Base-by-base conservation (phyloP, 1,140 invertebrate genomes). In the Lerema accius region DNA sequence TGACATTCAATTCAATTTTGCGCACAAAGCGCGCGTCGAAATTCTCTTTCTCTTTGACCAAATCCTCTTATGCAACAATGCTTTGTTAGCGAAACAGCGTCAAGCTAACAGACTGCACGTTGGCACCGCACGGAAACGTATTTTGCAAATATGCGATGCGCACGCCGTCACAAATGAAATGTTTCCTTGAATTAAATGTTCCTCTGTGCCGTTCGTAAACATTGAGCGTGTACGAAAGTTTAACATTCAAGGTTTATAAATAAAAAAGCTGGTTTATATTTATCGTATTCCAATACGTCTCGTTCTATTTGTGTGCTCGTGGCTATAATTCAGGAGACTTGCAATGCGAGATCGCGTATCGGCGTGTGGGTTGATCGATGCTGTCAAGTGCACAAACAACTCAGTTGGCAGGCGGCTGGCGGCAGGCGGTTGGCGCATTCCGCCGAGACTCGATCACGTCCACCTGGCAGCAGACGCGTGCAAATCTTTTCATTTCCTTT, bases 1-100 rank as follows among this genome's bases (percentile, higher is more conserved):
- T 84, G 84, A 86, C 82, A 84, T 88, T 82, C 84, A 82, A 86
- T 90, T 90, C 81, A 86, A 84, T 89, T 85, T 84, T 43, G 78
- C 73, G 69, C 74, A 86, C 84, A 88, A 86, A 86, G 81, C 79
- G 77, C 76, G 69, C 80, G 76, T 81, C 73, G 78, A 86, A 87
- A 87, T 84, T 83, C 76, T 86, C 76, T 78, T 82, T 88, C 82
- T 83, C 86, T 86, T 86, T 86, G 78, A 84, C 80, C 69, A 72
- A 79, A 82, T 76, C 76, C 79, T 84, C 80, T 82, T 83, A 80
- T 80, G 76, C 72, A 83, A 83, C 76, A 71, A 73, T 55, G 81
- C 81, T 86, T 86, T 89, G 80, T 88, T 84, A 78, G 74, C 71
- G 74, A 77, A 80, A 78, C 77, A 78, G 75, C 73, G 78, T 58